Percentiles rank a stretch among this genome's conserved stretches.
These are phyloP conservation scores for Nephrocerus scutellatus DNA, from an alignment of 2,888 invertebrate species.

Conservation along the genomic window DNA sequence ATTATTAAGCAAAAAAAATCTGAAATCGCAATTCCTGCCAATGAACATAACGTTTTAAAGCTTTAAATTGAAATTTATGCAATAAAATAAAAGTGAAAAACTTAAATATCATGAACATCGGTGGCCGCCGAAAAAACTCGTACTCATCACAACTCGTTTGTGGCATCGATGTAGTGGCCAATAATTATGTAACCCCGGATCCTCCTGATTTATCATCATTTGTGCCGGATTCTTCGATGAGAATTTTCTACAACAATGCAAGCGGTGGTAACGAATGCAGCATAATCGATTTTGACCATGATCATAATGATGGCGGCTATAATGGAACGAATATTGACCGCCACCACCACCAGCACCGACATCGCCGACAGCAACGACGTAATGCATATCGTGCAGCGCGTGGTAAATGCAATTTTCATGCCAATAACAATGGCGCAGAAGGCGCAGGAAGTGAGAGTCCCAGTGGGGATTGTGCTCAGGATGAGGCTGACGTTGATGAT, in stretches of 20 bases:
- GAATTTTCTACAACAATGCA: conserved; percentile 14
- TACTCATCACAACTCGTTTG: conserved; percentile 18
- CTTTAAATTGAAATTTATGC: too few relatives aligned
- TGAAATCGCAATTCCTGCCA: background rate
- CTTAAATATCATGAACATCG: conserved; percentile 4
- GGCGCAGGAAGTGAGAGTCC: background rate
- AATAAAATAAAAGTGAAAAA: too few relatives aligned
- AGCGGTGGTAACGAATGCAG: conserved; percentile 1
- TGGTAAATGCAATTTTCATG: too few relatives aligned
- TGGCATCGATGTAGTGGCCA: conserved; percentile 17
- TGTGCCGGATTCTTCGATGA: conserved; percentile 14
- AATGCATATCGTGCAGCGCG: too few relatives aligned
- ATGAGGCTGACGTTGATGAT: background rate
- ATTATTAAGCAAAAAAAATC: too few relatives aligned
- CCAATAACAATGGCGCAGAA: too few relatives aligned
- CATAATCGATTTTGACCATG: conserved; percentile 3
- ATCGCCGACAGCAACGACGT: too few relatives aligned
- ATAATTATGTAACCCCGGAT: conserved; percentile 24
- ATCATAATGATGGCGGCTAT: conserved; percentile 2
- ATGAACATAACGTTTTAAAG: conserved; percentile 1
- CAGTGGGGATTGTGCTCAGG: conserved; percentile 1
- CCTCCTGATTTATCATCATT: conserved; percentile 16
- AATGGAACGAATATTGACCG: too few relatives aligned
- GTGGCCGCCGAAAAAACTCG: conserved; percentile 20
- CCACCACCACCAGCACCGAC: too few relatives aligned